Conservation (phyloP, 2,113 vertebrate species). For the Trogon melanurus region DNA sequence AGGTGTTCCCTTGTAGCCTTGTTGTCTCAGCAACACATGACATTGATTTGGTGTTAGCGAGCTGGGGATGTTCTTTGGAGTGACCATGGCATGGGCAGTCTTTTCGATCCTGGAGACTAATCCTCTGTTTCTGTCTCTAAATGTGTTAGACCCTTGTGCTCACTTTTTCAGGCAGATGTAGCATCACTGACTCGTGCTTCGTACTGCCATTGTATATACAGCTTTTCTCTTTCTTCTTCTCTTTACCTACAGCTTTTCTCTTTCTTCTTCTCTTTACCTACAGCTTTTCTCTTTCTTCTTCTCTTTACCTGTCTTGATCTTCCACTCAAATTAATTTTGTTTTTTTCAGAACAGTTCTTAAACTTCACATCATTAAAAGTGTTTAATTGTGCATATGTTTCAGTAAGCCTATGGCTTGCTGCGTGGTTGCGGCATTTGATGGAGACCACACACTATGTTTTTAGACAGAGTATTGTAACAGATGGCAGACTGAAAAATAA, state of each 20-base stretch:
- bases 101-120: background rate
- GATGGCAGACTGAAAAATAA: background rate
- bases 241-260: background rate
- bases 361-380: background rate
- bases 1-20: background rate
- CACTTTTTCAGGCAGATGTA: background rate
- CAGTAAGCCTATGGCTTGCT: background rate
- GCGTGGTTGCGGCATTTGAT: background rate
- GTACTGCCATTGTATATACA: background rate
- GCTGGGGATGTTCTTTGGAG: background rate
- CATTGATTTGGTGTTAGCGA: rapidly evolving
- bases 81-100: background rate
- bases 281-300: background rate
- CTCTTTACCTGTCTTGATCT: background rate
- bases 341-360: background rate
- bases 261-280: background rate
- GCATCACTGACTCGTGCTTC: background rate
- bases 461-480: background rate
- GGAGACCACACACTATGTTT: background rate
- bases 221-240: background rate
- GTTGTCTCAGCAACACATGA: rapidly evolving
- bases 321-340: background rate
- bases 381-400: background rate
- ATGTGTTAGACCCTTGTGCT: background rate
- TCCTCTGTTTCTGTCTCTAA: background rate